Percentiles rank a stretch among this genome's conserved stretches.
Conservation (phyloP, 1,140 invertebrate genomes). For the Bombus haemorrhoidalis region DNA sequence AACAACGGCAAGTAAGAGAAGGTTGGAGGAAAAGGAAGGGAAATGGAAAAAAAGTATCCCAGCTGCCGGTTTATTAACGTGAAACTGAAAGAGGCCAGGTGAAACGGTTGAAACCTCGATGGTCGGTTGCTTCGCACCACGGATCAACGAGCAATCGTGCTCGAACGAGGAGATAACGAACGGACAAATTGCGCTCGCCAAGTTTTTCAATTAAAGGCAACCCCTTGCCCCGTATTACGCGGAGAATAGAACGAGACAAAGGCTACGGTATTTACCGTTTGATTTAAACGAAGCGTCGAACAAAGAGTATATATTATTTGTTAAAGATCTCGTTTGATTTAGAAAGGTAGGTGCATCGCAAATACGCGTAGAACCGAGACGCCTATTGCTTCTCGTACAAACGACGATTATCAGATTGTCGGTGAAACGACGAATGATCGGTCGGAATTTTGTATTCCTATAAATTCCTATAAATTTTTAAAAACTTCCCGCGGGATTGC, state of each 20-base stretch:
- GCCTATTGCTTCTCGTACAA: no score
- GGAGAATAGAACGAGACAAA: neutral
- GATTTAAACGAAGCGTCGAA: no score
- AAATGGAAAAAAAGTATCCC: neutral
- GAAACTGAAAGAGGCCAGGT: neutral
- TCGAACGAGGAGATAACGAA: constrained; percentile 63
- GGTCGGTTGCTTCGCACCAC: constrained; percentile 39
- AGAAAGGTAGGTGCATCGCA: no score
- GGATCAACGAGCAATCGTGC: constrained; percentile 59
- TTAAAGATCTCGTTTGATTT: neutral
- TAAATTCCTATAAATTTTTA: no score
- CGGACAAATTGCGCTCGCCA: constrained; percentile 73
- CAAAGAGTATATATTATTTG: no score
- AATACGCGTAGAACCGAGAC: no score
- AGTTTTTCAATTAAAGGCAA: constrained; percentile 78
- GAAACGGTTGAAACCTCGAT: neutral
- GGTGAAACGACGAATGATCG: no score
- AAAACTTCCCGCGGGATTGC: no score
- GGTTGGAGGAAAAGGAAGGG: no score
- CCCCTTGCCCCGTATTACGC: neutral
- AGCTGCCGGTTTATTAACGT: constrained; percentile 24
- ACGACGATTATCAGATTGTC: no score
- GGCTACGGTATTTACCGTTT: neutral
- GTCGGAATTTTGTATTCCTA: no score
- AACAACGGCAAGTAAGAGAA: neutral